phyloP scores from a whole-genome alignment of 2,888 invertebrate genomes.

The Oconnorella tubifera region DNA sequence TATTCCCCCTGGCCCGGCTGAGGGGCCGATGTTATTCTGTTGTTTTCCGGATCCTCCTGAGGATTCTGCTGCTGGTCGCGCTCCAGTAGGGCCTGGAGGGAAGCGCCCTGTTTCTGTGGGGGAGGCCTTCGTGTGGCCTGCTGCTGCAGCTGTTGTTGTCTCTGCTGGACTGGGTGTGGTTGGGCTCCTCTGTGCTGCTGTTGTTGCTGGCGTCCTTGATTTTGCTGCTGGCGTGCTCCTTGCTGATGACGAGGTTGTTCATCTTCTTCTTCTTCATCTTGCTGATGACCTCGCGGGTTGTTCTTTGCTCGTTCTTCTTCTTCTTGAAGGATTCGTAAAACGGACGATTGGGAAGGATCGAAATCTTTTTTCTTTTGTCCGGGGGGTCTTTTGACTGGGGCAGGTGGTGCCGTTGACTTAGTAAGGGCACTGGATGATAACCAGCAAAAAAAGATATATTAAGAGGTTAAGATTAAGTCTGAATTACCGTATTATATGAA shows the following conservation, averaged over 20 bases:
- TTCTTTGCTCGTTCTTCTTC: constrained; percentile 18
- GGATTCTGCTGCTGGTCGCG: constrained; percentile 1
- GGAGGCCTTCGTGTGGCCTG: not conserved
- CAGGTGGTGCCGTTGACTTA: constrained; percentile 11
- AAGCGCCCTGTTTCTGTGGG: not conserved
- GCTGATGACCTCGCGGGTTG: constrained; percentile 2
- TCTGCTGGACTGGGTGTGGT: not conserved
- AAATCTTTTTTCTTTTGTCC: constrained; percentile 24
- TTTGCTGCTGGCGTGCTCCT: not conserved
- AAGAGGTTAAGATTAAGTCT: no score
- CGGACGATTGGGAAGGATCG: constrained; percentile 21
- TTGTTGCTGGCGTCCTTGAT: not conserved
- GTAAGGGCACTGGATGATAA: not conserved
- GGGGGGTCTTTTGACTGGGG: constrained; percentile 7
- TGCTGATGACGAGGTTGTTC: not conserved
- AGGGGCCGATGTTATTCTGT: no score
- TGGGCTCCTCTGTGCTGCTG: not conserved
- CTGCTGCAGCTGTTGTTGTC: constrained; percentile 7
- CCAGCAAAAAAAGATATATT: no score
- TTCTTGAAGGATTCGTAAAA: constrained; percentile 19
- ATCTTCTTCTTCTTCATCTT: constrained; percentile 7
- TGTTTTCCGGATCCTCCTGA: not conserved
- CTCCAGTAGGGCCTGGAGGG: constrained; percentile 3
- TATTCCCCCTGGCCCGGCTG: constrained; percentile 7
- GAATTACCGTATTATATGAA: no score